Evolutionary conservation across 2,113 vertebrate species (phyloP).

Genomic region (zebrafish (Danio rerio)): GRCz12tu NC_133176.1:49478001-49478500

Average conservation of each 20-base stretch:
- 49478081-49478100: slow-evolving; percentile 61
- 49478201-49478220: slow-evolving; percentile 44
- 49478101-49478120: slow-evolving; percentile 70
- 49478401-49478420: slow-evolving; percentile 7
- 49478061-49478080: slow-evolving; percentile 54
- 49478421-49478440: slow-evolving; percentile 48
- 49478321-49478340: slow-evolving; percentile 48
- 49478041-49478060: slow-evolving; percentile 36
- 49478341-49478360: slow-evolving; percentile 6
- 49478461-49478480: slow-evolving; percentile 83
- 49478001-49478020: slow-evolving; percentile 63
- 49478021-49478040: slow-evolving; percentile 54
- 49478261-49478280: slow-evolving; percentile 57
- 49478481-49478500: slow-evolving; percentile 82
- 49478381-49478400: background rate
- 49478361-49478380: background rate
- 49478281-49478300: slow-evolving; percentile 65
- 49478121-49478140: slow-evolving; percentile 80
- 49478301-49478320: slow-evolving; percentile 58
- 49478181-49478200: slow-evolving; percentile 52
- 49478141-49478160: slow-evolving; percentile 63
- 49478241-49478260: slow-evolving; percentile 61
- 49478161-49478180: slow-evolving; percentile 81
- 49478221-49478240: slow-evolving; percentile 63
- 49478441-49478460: slow-evolving; percentile 81